Percentiles rank a stretch among this genome's conserved stretches.
Evolutionary conservation across 2,888 invertebrate species (phyloP).

Genomic region (Eumerus sabulonum): DNA sequence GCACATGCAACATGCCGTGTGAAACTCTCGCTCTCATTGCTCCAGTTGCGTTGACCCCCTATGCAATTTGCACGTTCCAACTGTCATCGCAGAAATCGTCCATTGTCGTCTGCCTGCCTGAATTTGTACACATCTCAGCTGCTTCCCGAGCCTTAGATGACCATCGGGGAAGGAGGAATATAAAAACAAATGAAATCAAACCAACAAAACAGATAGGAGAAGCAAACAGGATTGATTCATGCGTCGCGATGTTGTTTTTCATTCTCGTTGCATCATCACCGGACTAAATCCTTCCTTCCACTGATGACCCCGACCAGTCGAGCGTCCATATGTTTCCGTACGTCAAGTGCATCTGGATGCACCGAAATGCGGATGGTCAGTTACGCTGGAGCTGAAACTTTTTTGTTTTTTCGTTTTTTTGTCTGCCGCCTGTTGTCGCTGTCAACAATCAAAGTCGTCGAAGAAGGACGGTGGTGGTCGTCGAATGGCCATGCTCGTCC

Average conservation of each 20-base stretch:
- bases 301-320: slow-evolving; percentile 31
- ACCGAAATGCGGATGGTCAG: slow-evolving; percentile 68
- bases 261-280: slow-evolving; percentile 33
- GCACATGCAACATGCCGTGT: slow-evolving; percentile 47
- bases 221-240: slow-evolving; percentile 54
- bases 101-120: slow-evolving; percentile 10
- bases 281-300: slow-evolving; percentile 39
- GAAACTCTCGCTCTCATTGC: slow-evolving; percentile 67
- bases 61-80: slow-evolving; percentile 54
- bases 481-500: slow-evolving; percentile 19
- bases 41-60: slow-evolving; percentile 46
- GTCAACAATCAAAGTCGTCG: slow-evolving; percentile 63
- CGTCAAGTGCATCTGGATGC: slow-evolving; percentile 53
- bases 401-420: slow-evolving; percentile 43
- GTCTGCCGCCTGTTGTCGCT: slow-evolving; percentile 42
- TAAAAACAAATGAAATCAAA: too few species aligned
- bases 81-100: slow-evolving; percentile 52
- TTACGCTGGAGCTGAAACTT: slow-evolving; percentile 34
- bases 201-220: too few species aligned
- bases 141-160: slow-evolving; percentile 17
- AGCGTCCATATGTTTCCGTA: too few species aligned
- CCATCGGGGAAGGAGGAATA: slow-evolving; percentile 10
- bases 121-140: slow-evolving; percentile 4
- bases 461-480: slow-evolving; percentile 16
- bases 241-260: slow-evolving; percentile 23